phyloP scores from a whole-genome alignment of 2,888 invertebrate genomes.

The Drosophila eohydei region DNA sequence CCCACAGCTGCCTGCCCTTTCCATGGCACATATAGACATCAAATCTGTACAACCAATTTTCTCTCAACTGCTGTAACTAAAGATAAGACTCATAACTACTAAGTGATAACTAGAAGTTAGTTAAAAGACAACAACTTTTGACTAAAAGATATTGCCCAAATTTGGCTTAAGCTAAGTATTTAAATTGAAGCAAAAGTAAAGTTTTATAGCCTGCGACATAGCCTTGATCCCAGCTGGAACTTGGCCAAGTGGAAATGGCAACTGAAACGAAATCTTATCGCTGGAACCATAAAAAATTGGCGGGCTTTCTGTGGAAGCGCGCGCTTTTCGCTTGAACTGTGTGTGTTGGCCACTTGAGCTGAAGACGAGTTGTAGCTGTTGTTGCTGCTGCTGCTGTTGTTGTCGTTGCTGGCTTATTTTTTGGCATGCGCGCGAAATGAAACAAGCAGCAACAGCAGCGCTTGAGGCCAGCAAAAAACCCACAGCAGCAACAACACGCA shows the following conservation, averaged over 20 bases:
- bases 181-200: background rate
- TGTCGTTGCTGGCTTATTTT: conserved; percentile 57
- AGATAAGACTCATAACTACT: background rate
- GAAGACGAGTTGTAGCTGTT: conserved; percentile 43
- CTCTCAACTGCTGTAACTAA: background rate
- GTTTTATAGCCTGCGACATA: background rate
- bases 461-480: conserved; percentile 21
- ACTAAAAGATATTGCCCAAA: background rate
- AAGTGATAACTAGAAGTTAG: no score
- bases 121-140: no score
- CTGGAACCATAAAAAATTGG: conserved; percentile 72
- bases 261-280: conserved; percentile 69
- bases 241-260: conserved; percentile 24
- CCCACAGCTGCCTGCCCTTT: no score
- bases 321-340: conserved; percentile 71
- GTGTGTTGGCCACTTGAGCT: conserved; percentile 42
- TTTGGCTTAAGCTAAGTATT: background rate
- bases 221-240: background rate
- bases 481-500: conserved; percentile 31
- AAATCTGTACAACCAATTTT: no score
- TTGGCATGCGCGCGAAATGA: conserved; percentile 79
- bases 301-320: conserved; percentile 73
- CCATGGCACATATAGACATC: no score
- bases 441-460: conserved; percentile 42
- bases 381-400: conserved; percentile 26